Evolutionary conservation across 2,797 vertebrate genomes (phyloP).

Genomic region (Peromyscus nudipes): DNA sequence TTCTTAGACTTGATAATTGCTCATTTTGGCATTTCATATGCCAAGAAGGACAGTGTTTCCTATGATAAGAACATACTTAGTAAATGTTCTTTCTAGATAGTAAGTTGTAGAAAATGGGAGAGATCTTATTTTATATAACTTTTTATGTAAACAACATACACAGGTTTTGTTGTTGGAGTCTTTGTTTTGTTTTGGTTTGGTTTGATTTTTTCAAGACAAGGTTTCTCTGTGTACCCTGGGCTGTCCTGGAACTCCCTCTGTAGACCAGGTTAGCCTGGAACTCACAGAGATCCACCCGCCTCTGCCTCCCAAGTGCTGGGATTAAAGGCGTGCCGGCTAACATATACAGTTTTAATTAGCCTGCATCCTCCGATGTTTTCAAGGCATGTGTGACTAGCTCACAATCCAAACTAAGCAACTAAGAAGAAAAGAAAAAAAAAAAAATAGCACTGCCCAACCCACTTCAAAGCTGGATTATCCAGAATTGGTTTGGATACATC

Average conservation of each 20-base stretch:
- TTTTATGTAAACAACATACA: slow-evolving; percentile 63
- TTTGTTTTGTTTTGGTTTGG: not conserved
- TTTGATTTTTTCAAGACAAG: not conserved
- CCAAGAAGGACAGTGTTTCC: slow-evolving; percentile 32
- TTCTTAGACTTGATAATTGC: slow-evolving; percentile 41
- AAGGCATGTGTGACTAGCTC: slow-evolving; percentile 76
- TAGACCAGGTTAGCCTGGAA: not conserved
- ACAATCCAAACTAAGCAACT: slow-evolving; percentile 70
- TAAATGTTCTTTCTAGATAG: slow-evolving; percentile 65
- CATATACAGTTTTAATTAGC: not conserved
- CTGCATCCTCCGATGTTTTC: slow-evolving; percentile 55
- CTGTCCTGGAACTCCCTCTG: not conserved
- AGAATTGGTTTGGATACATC: slow-evolving; percentile 80
- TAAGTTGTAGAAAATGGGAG: slow-evolving; percentile 43
- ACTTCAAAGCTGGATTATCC: slow-evolving; percentile 84
- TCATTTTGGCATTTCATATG: slow-evolving; percentile 62
- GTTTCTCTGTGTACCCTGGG: not conserved
- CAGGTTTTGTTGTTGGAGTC: not conserved
- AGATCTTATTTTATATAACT: slow-evolving; percentile 47
- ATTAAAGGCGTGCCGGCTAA: not conserved
- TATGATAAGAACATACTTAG: slow-evolving; percentile 48
- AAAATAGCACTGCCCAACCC: slow-evolving; percentile 75
- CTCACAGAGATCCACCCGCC: not conserved
- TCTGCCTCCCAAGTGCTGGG: not conserved
- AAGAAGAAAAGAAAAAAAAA: slow-evolving; percentile 2